Evolutionary conservation across 2,888 invertebrate genomes (phyloP).

Genomic region (Cephus pulcher): DNA sequence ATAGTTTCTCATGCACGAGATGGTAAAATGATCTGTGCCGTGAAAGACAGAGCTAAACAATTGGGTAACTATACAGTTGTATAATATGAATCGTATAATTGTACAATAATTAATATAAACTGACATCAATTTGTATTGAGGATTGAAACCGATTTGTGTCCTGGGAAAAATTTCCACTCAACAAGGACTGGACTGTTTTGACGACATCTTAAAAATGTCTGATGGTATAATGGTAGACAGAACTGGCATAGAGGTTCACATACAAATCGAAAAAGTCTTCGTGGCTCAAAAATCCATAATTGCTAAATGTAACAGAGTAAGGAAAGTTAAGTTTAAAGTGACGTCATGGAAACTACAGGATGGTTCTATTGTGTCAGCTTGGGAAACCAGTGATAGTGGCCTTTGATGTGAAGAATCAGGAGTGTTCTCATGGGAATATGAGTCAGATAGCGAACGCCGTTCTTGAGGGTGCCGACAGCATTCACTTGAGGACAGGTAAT

Average conservation of each 20-base stretch:
- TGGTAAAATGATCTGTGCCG: slow-evolving; percentile 32
- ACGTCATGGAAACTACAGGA: background rate
- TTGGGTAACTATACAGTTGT: slow-evolving; percentile 31
- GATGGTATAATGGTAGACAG: slow-evolving; percentile 80
- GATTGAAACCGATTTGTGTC: slow-evolving; percentile 32
- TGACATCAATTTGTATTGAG: slow-evolving; percentile 11
- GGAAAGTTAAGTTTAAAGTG: slow-evolving; percentile 6
- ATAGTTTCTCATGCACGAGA: slow-evolving; percentile 45
- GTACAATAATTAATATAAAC: background rate
- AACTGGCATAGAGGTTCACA: slow-evolving; percentile 68
- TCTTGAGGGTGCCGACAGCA: slow-evolving; percentile 78
- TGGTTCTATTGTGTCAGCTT: slow-evolving; percentile 45
- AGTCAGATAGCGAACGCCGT: slow-evolving; percentile 80
- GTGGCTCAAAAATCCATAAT: slow-evolving; percentile 71
- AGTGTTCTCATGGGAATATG: slow-evolving; percentile 74
- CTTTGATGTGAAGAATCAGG: slow-evolving; percentile 71
- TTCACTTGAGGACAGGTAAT: slow-evolving; percentile 78
- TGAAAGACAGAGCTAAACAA: slow-evolving; percentile 38
- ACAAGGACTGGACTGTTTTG: slow-evolving; percentile 63
- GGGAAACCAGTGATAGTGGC: slow-evolving; percentile 74
- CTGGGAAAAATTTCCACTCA: slow-evolving; percentile 43
- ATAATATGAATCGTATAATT: slow-evolving; percentile 12
- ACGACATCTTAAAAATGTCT: slow-evolving; percentile 70
- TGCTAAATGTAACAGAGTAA: slow-evolving; percentile 60
- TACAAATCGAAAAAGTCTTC: slow-evolving; percentile 68